Conservation (phyloP, 1,140 invertebrate species). For the Drosophila littoralis region DNA sequence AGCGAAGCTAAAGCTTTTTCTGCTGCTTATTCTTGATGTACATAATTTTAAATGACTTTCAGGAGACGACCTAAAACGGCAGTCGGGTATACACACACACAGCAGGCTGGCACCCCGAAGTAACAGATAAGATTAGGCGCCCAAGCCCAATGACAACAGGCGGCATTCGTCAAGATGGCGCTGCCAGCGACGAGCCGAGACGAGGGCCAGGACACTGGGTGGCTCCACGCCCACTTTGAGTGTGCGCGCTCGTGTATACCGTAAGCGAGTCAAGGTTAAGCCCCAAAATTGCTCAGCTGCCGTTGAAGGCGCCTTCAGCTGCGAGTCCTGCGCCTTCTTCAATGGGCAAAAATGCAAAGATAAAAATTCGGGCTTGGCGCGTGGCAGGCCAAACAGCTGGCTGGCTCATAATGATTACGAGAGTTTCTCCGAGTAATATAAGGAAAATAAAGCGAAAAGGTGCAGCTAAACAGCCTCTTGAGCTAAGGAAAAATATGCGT, state of each 20-base stretch:
- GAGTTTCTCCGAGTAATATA: constrained; percentile 48
- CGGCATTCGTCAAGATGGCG: constrained; percentile 76
- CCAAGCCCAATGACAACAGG: constrained; percentile 77
- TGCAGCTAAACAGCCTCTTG: constrained; percentile 23
- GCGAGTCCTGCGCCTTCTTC: not conserved
- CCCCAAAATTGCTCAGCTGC: constrained; percentile 72
- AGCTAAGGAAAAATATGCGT: constrained; percentile 25
- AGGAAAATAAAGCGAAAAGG: constrained; percentile 36
- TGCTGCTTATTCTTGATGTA: constrained; percentile 58
- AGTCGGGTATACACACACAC: constrained; percentile 30
- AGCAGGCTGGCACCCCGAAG: constrained; percentile 46
- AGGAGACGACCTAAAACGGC: constrained; percentile 67
- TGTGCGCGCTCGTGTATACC: constrained; percentile 72
- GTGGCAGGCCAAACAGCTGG: constrained; percentile 73
- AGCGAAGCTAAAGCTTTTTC: constrained; percentile 10
- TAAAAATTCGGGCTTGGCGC: constrained; percentile 64
- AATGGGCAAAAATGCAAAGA: constrained; percentile 32
- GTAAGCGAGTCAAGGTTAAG: constrained; percentile 80
- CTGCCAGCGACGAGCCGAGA: constrained; percentile 5
- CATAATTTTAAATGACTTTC: constrained; percentile 83
- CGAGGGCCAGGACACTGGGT: not conserved
- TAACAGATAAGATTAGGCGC: constrained; percentile 79
- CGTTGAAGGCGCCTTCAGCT: constrained; percentile 25
- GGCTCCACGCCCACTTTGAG: constrained; percentile 65
- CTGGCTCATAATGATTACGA: constrained; percentile 78